Evolutionary conservation across 2,797 vertebrate genomes (phyloP), one percentile per base, ranked within the genome.

Genomic region (Crocodylus rhombifer): DNA sequence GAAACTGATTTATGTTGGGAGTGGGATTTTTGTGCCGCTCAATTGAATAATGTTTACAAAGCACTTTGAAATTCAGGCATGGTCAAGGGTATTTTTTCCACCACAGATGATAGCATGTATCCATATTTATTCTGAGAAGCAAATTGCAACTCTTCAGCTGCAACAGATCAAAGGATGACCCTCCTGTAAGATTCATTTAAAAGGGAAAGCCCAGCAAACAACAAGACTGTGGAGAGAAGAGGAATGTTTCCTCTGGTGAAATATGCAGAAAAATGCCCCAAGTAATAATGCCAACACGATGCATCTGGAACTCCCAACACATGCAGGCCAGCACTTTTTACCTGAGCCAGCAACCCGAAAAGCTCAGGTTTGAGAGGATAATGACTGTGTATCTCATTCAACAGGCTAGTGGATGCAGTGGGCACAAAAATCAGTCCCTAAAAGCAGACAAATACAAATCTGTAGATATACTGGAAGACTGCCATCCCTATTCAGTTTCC

Each of bases 381-480:
- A 23, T 51, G 14, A 73, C 42, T 42, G 36, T 73, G 9, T 15
- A 36, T 73, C 21, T 73, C 69, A 51, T 13, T 73, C 23, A 15
- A 25, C 33, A 42, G 9, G 36, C 21, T 14, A 23, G 9, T 51
- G 36, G 69, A 7, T 13, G 23, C 5, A 14, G 42, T 14, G 21
- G 21, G 42, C 69, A 73, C 36, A 51, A 25, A 33, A 51, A 8
- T 94, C 94, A 86, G 83, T 85, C 95, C 64, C 56, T 36, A 81
- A 80, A 7, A 86, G 57, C 84, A 82, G 87, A 85, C 92, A 77
- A 94, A 64, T 88, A 11, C 9, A 92, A 96, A 81, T 2, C 67
- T 91, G 84, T 92, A 90, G 82, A 91, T 92, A 85, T 81, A 85
- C 84, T 9, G 69, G 89, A 86, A 67, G 69, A 60, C 82, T 36